Conservation (phyloP, 2,113 vertebrate species). For the Megaleporinus macrocephalus region DNA sequence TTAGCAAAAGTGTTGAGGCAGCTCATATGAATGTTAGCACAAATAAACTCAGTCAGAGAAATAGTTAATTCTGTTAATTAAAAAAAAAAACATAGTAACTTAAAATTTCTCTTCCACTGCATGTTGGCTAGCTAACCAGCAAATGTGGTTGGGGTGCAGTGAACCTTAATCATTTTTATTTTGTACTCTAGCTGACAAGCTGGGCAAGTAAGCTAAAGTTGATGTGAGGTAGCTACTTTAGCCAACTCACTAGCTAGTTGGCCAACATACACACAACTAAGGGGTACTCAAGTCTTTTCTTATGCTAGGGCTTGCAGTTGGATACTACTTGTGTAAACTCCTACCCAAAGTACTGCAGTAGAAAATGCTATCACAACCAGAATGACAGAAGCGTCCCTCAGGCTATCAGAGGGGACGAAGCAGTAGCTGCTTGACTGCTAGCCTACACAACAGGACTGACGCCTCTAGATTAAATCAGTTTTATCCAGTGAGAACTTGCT, state of each 20-base stretch:
- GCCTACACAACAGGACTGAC: background rate
- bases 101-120: no score
- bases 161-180: background rate
- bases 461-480: background rate
- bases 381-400: background rate
- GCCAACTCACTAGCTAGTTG: background rate
- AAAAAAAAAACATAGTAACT: background rate
- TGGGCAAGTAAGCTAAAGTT: background rate
- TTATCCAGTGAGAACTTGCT: no score
- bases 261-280: background rate
- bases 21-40: background rate
- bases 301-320: background rate
- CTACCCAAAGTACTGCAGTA: background rate
- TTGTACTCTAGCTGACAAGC: background rate
- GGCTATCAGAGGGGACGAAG: background rate
- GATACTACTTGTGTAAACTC: background rate
- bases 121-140: no score
- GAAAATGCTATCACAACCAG: background rate
- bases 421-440: background rate
- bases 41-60: background rate
- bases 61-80: background rate
- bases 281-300: background rate
- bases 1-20: background rate
- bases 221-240: no score
- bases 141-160: background rate